Evolutionary conservation across 2,888 invertebrate genomes (phyloP).

Genomic region (Bursaphelenchus okinawaensis): DNA sequence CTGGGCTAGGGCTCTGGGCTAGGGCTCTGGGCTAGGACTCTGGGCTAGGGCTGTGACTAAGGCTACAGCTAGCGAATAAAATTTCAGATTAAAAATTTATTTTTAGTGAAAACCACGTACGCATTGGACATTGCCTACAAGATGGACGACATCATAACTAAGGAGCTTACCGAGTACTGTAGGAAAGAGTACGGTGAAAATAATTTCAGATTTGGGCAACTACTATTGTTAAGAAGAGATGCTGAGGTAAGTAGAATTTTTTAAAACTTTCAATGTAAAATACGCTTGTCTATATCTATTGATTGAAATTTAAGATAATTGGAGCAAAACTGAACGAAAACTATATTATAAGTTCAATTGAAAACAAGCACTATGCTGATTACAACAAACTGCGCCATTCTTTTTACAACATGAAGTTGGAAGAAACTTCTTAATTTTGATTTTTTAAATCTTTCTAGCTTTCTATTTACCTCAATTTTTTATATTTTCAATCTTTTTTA

Average conservation of each 20-base stretch:
- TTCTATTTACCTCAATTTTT: no score
- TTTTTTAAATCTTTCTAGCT: no score
- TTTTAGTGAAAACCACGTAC: neutral
- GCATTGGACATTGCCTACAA: neutral
- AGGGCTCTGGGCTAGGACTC: no score
- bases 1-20: no score
- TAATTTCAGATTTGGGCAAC: neutral
- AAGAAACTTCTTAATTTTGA: no score
- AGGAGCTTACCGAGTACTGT: neutral
- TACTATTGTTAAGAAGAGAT: neutral
- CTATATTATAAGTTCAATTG: neutral
- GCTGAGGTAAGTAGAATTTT: neutral
- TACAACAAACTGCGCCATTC: neutral
- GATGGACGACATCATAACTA: neutral
- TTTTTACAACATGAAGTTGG: neutral
- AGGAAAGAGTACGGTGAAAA: neutral
- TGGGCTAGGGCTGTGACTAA: no score
- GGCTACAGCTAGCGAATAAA: no score
- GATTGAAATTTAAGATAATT: neutral
- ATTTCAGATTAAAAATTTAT: neutral
- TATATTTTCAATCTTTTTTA: no score
- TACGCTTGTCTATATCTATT: neutral
- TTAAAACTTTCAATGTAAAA: neutral
- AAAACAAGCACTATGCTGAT: neutral
- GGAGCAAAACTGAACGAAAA: neutral